Conservation (phyloP, 2,888 invertebrate genomes). For the Eilema sororculum region DNA sequence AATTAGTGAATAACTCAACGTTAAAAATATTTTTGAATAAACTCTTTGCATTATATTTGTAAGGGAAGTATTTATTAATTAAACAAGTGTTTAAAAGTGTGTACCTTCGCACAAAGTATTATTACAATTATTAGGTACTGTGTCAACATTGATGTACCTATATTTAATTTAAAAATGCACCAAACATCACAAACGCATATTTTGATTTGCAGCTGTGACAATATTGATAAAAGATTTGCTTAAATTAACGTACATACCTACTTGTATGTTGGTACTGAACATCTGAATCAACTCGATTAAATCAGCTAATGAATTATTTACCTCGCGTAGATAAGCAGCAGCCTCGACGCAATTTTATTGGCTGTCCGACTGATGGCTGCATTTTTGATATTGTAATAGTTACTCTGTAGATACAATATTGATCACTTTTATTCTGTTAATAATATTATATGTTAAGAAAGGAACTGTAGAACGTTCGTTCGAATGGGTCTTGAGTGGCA, state of each 20-base stretch:
- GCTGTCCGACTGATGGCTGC: background rate
- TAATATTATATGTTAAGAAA: background rate
- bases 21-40: no score
- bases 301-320: conserved; percentile 7
- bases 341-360: background rate
- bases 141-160: no score
- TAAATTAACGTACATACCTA: background rate
- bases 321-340: background rate
- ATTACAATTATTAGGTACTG: no score
- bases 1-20: no score
- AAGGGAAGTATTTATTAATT: no score
- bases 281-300: background rate
- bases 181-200: background rate
- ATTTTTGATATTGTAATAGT: conserved; percentile 3
- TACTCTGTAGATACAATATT: background rate
- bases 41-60: no score
- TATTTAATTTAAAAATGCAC: no score
- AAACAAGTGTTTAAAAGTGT: no score
- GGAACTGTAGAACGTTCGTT: background rate
- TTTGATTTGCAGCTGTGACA: background rate
- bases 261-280: background rate
- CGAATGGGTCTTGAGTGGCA: background rate
- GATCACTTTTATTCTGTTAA: background rate
- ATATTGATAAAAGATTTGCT: background rate
- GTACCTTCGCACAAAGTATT: no score